Evolutionary conservation across 2,888 invertebrate genomes (phyloP).

Genomic region (Lasioglossum marginatum): DNA sequence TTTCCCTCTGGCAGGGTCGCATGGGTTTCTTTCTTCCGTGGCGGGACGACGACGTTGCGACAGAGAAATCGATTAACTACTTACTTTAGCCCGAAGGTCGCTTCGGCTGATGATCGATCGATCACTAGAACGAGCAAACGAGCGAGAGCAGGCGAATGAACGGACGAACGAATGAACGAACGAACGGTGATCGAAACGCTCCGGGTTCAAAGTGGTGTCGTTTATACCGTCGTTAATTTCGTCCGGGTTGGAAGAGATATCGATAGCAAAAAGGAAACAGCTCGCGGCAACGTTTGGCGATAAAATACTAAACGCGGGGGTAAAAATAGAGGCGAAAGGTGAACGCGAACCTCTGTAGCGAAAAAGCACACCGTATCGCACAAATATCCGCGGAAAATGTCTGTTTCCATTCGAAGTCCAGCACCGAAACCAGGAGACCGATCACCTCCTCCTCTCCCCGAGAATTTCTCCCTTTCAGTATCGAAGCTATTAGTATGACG

Average conservation of each 20-base stretch:
- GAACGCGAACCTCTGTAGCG: conserved; percentile 29
- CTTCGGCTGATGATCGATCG: conserved; percentile 31
- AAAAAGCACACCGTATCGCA: conserved; percentile 51
- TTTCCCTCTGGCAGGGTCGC: conserved; percentile 30
- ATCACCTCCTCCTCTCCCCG: conserved; percentile 16
- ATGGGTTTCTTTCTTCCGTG: conserved; percentile 34
- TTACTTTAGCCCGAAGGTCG: conserved; percentile 63
- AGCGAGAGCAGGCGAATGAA: conserved; percentile 3
- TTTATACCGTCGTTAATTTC: conserved; percentile 65
- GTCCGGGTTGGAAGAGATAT: conserved; percentile 59
- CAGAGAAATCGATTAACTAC: conserved; percentile 52
- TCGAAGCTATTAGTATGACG: conserved; percentile 71
- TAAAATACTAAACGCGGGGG: conserved; percentile 57
- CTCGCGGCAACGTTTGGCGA: conserved; percentile 60
- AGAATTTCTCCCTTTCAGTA: conserved; percentile 60
- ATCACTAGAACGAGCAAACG: not conserved
- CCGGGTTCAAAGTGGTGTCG: conserved; percentile 56
- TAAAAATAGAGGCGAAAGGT: conserved; percentile 52
- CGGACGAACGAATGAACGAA: conserved; percentile 3
- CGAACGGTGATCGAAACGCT: conserved; percentile 27
- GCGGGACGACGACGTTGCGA: conserved; percentile 34
- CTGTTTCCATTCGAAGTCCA: conserved; percentile 34
- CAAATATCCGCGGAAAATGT: conserved; percentile 62
- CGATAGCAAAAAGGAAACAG: conserved; percentile 65
- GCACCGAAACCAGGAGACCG: not conserved